A percentile compares a stretch with the other conserved stretches of the same genome.
phyloP scores from a whole-genome alignment of 2,888 invertebrate genomes.

The Mayetiola destructor region DNA sequence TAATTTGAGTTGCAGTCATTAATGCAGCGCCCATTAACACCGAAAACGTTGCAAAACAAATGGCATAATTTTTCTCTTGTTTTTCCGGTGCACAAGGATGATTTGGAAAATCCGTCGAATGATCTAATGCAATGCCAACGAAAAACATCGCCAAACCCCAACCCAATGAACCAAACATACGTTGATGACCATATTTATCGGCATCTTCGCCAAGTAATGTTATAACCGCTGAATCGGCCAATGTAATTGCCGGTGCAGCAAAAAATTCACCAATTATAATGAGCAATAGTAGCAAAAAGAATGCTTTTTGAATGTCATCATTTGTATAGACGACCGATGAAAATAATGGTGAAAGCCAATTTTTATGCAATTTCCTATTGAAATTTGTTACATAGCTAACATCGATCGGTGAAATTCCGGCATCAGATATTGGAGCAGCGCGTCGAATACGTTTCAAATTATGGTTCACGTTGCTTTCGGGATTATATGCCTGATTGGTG shows the following conservation, averaged over 20 bases:
- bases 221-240: slow-evolving; percentile 85
- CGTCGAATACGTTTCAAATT: slow-evolving; percentile 20
- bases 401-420: slow-evolving; percentile 56
- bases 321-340: slow-evolving; percentile 81
- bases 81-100: slow-evolving; percentile 81
- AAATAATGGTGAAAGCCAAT: slow-evolving; percentile 80
- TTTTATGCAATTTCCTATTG: slow-evolving; percentile 48
- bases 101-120: slow-evolving; percentile 87
- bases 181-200: slow-evolving; percentile 85
- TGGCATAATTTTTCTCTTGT: slow-evolving; percentile 94
- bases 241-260: slow-evolving; percentile 86
- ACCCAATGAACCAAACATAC: slow-evolving; percentile 95
- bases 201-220: slow-evolving; percentile 79
- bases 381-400: slow-evolving; percentile 66
- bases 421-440: slow-evolving; percentile 28
- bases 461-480: not conserved
- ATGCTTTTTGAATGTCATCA: slow-evolving; percentile 84
- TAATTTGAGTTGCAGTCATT: slow-evolving; percentile 69
- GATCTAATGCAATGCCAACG: slow-evolving; percentile 90
- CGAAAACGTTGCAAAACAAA: slow-evolving; percentile 95
- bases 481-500: not conserved
- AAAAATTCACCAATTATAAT: slow-evolving; percentile 97
- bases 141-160: slow-evolving; percentile 99
- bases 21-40: slow-evolving; percentile 92
- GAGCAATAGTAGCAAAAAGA: slow-evolving; percentile 81